These are phyloP conservation scores for Parazoanthus swiftii DNA, from an alignment of 92 coral and sea anemone species.

Conservation along the genomic window DNA sequence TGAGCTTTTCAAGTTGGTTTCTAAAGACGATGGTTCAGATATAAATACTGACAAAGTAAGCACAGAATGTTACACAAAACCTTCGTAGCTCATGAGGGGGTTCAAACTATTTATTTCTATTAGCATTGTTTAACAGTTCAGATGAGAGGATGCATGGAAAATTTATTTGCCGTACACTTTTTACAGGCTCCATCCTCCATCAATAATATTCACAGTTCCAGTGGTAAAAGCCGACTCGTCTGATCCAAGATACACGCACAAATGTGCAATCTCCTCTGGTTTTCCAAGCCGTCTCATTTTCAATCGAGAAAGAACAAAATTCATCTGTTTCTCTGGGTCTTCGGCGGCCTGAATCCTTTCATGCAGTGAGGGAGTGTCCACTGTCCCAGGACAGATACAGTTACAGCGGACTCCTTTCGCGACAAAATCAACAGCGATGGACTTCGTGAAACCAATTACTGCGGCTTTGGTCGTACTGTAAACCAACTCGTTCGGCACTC, in stretches of 20 bases:
- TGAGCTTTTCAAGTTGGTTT: too few species aligned
- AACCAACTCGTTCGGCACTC: slow-evolving; percentile 71
- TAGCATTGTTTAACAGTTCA: background rate
- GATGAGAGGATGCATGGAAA: background rate
- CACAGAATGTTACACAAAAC: too few species aligned
- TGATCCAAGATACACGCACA: slow-evolving; percentile 87
- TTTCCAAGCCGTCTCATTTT: slow-evolving; percentile 79
- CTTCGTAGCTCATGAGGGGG: too few species aligned
- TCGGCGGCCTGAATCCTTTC: slow-evolving; percentile 62
- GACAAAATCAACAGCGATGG: slow-evolving; percentile 87
- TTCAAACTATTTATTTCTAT: too few species aligned
- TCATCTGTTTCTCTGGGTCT: slow-evolving; percentile 59
- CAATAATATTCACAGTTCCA: slow-evolving; percentile 78
- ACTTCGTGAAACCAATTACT: slow-evolving; percentile 82
- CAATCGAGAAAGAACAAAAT: slow-evolving; percentile 60
- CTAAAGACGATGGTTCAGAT: too few species aligned
- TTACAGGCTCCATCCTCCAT: slow-evolving; percentile 66
- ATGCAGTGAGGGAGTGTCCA: slow-evolving; percentile 74
- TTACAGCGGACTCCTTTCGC: slow-evolving; percentile 83
- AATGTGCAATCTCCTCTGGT: slow-evolving; percentile 86
- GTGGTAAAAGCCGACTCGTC: slow-evolving; percentile 90
- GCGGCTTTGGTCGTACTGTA: slow-evolving; percentile 88
- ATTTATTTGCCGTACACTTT: background rate
- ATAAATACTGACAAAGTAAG: too few species aligned
- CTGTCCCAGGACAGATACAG: slow-evolving; percentile 81